Base-by-base conservation (phyloP, 2,888 invertebrate species). In the Pogonocherus hispidulus region DNA sequence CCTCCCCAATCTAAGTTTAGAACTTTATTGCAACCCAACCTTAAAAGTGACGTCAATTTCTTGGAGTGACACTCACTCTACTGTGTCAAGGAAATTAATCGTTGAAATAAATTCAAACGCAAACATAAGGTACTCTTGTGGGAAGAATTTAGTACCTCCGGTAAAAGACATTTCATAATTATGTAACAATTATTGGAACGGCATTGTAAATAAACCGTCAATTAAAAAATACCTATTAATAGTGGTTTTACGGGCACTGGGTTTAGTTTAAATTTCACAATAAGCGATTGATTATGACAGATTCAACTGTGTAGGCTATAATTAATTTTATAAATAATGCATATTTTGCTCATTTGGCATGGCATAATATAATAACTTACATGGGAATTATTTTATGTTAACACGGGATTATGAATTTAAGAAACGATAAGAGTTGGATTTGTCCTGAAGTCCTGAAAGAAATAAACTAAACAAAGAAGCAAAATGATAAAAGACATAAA, bases 61-160 rank as follows among this genome's bases (percentile, higher is more conserved):
- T 16, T n/a, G 41, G 41, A 41, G 20, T 62, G 49, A 18, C 62
- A 14, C 8, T 35, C 62, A 35, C n/a, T 14, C 16, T 16, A 51
- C 20, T 60, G n/a, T 60, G 49, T 49, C 60, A 60, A 49, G 60
- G 60, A 60, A 60, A 47, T 49, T 37, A 35, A 11, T 35, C 37
- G 20, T 51, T 37, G 3, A 51, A 62, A 62, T 37, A 37, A 62
- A 55, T 35, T 51, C 22, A 47, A 37, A 35, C 19, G 22, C n/a
- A 51, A 20, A 46, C 32, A 46, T 5, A 62, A 51, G 51, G 32
- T 16, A 46, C 49, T 20, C n/a, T 19, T 22, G 62, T 62, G 37
- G 62, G 62, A 62, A 51, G 19, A 37, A 27, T 46, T 47, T 59
- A 44, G 37, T 57, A 23, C 18, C 44, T 47, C 47, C n/a, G 59